Evolutionary conservation across 1,140 invertebrate genomes (phyloP).

Genomic region (Sitobion miscanthi): DNA sequence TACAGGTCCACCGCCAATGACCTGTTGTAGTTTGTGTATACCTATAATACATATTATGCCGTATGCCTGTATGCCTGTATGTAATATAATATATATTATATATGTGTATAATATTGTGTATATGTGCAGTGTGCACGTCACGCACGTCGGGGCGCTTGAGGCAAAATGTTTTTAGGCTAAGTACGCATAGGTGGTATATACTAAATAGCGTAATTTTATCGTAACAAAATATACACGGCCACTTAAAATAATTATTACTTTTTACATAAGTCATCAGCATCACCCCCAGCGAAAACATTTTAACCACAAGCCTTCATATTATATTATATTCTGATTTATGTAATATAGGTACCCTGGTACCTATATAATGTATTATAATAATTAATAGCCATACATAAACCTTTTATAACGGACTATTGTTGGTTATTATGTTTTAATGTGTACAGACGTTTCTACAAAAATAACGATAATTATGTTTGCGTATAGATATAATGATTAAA

Average conservation of each 20-base stretch:
- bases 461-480: neutral
- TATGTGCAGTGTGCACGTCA: neutral
- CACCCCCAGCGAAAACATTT: neutral
- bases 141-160: neutral
- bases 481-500: neutral
- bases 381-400: neutral
- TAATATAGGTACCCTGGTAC: neutral
- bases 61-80: too few species aligned
- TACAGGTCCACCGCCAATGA: neutral
- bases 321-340: neutral
- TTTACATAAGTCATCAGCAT: slow-evolving; percentile 2
- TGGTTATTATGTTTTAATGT: neutral
- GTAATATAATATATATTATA: neutral
- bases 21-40: neutral
- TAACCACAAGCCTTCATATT: neutral
- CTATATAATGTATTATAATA: neutral
- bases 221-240: neutral
- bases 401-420: neutral
- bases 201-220: neutral
- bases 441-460: neutral
- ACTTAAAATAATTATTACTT: slow-evolving; percentile 49
- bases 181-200: neutral
- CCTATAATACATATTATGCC: neutral
- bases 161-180: slow-evolving; percentile 3
- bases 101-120: neutral